These are phyloP conservation scores for Latrodectus elegans DNA, from an alignment of 2,888 invertebrate species.

Conservation along the genomic window DNA sequence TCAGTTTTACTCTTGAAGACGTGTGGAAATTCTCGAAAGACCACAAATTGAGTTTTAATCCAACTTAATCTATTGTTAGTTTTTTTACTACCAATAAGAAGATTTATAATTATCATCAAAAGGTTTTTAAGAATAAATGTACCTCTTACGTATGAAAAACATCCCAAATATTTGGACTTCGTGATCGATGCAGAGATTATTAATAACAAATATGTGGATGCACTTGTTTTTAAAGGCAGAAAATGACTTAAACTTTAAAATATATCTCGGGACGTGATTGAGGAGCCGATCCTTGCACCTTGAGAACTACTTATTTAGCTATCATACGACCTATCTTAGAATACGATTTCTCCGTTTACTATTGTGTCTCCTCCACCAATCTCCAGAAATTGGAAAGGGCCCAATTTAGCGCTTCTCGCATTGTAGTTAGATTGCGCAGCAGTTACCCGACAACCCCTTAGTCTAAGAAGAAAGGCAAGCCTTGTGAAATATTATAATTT, in stretches of 20 bases:
- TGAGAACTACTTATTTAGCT: background rate
- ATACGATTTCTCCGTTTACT: background rate
- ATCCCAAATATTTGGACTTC: background rate
- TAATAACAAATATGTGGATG: slow-evolving; percentile 13
- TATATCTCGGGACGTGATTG: slow-evolving; percentile 18
- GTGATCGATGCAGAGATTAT: background rate
- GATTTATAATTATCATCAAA: background rate
- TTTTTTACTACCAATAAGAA: background rate
- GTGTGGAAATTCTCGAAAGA: background rate
- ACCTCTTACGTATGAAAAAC: background rate
- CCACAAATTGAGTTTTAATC: background rate
- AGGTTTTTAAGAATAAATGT: background rate
- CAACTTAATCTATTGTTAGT: background rate
- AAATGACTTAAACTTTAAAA: slow-evolving; percentile 19
- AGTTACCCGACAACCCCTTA: slow-evolving; percentile 7
- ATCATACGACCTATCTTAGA: slow-evolving; percentile 10
- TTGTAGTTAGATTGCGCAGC: background rate
- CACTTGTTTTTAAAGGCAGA: slow-evolving; percentile 9
- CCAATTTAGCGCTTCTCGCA: background rate
- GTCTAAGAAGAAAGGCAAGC: slow-evolving; percentile 11
- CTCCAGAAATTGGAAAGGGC: slow-evolving; percentile 11
- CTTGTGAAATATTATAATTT: slow-evolving; percentile 12
- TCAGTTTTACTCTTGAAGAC: background rate
- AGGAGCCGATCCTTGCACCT: slow-evolving; percentile 2
- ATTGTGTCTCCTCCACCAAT: slow-evolving; percentile 9